Base-by-base conservation (phyloP, 2,113 vertebrate genomes). In the Sciurus niger region DNA sequence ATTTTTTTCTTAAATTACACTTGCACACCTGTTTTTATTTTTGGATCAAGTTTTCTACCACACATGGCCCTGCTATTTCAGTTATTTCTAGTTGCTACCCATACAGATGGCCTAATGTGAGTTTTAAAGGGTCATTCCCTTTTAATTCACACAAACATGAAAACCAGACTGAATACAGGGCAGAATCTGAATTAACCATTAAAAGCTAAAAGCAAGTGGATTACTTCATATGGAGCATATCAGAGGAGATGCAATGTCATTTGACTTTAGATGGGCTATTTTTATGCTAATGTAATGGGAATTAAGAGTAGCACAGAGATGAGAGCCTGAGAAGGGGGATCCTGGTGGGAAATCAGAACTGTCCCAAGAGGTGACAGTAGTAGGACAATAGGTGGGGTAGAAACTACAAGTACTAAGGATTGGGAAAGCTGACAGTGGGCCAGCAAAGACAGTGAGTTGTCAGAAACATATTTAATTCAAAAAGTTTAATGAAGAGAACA, bases 101-200 rank as follows among this genome's bases (percentile, higher is more conserved):
- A 93, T 30, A 90, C 0, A 80, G 37, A 37, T 34, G 77, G 5
- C 89, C 70, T 72, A 91, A 22, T 17, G 58, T 2, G 37, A 76
- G 24, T 96, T 93, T 80, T 77, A 74, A 93, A 78, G 48, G 58
- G 28, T 48, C 65, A 90, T 60, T 92, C 43, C 30, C 83, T 94
- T 94, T 84, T 82, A 84, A 77, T 58, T 88, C 80, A 96, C 67
- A 95, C 68, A 93, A 83, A 96, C 40, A 84, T 10, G 14, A 80
- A 89, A 93, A 93, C 7, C n/a, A 88, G 46, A 40, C 43, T 92
- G 87, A 97, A 94, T 24, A 90, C 28, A 72, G 48, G 32, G 2
- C n/a, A 68, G 17, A 24, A 68, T 82, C 30, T 85, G n/a, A 88
- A 53, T 78, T 72, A 97, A 88, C 46, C 34, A 70, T 55, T 80